Evolutionary conservation across 2,797 vertebrate species (phyloP).

Genomic region (Spatula clypeata): DNA sequence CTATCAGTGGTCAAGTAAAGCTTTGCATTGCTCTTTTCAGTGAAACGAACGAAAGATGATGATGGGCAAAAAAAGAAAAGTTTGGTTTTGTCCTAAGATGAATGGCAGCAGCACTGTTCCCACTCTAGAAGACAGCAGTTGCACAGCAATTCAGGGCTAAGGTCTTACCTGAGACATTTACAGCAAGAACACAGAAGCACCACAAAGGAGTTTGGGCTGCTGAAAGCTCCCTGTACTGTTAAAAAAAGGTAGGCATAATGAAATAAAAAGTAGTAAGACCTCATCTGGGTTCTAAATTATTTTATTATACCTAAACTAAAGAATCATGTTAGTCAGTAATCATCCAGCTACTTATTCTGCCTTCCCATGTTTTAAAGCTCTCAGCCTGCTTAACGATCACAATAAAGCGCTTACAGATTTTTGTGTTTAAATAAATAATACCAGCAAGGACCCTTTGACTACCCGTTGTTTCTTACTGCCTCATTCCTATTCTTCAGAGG

Average conservation of each 20-base stretch:
- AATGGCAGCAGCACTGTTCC: not conserved
- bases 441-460: not conserved
- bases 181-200: not conserved
- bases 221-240: not conserved
- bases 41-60: not conserved
- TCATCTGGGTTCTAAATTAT: not conserved
- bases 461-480: not conserved
- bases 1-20: not conserved
- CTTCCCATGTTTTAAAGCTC: not conserved
- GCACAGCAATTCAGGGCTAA: not conserved
- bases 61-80: not conserved
- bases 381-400: not conserved
- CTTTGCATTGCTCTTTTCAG: not conserved
- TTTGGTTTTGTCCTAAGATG: not conserved
- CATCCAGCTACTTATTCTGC: not conserved
- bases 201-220: not conserved
- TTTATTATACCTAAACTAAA: not conserved
- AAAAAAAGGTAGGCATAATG: not conserved
- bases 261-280: not conserved
- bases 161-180: rapidly evolving
- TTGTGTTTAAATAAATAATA: not conserved
- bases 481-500: constrained; percentile 3
- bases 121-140: not conserved
- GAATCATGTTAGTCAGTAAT: not conserved
- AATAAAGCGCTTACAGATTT: not conserved